phyloP scores from a whole-genome alignment of 92 coral and sea anemone species.

The Epizoanthus scotinus region DNA sequence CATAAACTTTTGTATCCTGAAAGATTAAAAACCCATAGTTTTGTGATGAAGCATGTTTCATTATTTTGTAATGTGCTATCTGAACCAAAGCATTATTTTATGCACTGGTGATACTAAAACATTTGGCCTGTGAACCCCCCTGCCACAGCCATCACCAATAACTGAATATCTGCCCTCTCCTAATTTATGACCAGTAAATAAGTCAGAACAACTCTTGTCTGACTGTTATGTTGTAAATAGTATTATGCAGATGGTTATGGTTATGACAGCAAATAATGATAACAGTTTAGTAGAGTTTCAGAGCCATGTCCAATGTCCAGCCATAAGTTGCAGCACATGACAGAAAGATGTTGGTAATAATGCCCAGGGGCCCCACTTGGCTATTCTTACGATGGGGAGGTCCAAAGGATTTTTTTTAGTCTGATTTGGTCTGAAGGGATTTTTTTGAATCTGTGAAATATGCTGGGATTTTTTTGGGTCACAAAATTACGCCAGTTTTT shows the following conservation, averaged over 20 bases:
- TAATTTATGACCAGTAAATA: not conserved
- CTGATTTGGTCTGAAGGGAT: no score
- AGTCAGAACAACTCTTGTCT: not conserved
- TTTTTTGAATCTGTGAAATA: no score
- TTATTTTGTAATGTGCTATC: not conserved
- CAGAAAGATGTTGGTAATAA: not conserved
- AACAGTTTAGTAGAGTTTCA: slow-evolving; percentile 1
- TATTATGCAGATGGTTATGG: slow-evolving; percentile 2
- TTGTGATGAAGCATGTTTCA: not conserved
- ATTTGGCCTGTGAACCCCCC: no score
- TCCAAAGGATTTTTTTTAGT: no score
- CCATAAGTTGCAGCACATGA: slow-evolving; percentile 6
- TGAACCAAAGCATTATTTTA: not conserved
- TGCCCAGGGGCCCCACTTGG: no score
- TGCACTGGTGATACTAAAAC: not conserved
- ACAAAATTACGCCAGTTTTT: no score
- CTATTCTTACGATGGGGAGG: no score
- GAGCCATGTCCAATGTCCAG: not conserved
- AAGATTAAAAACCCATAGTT: no score
- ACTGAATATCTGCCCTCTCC: not conserved
- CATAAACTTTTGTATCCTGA: not conserved
- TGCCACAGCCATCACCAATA: no score
- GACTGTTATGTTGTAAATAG: not conserved
- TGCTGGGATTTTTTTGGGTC: no score
- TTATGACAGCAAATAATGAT: not conserved